Conservation (phyloP, 2,113 vertebrate species). For the Manacus vitellinus region DNA sequence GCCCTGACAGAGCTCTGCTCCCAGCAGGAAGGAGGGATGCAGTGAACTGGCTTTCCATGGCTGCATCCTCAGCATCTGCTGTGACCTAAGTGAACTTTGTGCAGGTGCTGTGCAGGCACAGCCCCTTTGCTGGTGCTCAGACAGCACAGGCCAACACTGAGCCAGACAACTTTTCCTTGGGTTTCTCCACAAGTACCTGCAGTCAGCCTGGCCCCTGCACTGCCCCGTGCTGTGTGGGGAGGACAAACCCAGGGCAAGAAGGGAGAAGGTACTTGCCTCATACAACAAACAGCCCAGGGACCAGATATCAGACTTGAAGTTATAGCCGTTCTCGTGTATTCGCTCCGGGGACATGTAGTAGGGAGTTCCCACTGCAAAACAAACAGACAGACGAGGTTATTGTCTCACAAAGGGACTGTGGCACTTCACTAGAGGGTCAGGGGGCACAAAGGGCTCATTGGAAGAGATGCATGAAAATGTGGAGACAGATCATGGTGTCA, state of each 20-base stretch:
- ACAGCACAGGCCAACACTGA: fast-evolving
- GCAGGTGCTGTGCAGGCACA: not conserved
- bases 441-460: not conserved
- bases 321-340: conserved; percentile 98
- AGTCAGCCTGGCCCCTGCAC: not conserved
- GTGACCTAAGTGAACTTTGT: not conserved
- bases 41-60: not conserved
- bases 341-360: conserved; percentile 99
- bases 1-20: not conserved
- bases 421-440: not conserved
- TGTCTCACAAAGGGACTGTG: not conserved
- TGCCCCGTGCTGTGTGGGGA: fast-evolving
- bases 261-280: conserved; percentile 81
- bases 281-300: conserved; percentile 97
- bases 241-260: not conserved
- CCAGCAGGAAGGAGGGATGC: not conserved
- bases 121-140: fast-evolving
- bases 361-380: conserved; percentile 92
- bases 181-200: not conserved
- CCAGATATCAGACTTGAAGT: conserved; percentile 99
- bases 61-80: not conserved
- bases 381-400: not conserved
- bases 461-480: not conserved
- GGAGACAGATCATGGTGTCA: not conserved
- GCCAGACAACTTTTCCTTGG: not conserved